Evolutionary conservation across 2,113 vertebrate genomes (phyloP).

Genomic region (Eptatretus burgeri): DNA sequence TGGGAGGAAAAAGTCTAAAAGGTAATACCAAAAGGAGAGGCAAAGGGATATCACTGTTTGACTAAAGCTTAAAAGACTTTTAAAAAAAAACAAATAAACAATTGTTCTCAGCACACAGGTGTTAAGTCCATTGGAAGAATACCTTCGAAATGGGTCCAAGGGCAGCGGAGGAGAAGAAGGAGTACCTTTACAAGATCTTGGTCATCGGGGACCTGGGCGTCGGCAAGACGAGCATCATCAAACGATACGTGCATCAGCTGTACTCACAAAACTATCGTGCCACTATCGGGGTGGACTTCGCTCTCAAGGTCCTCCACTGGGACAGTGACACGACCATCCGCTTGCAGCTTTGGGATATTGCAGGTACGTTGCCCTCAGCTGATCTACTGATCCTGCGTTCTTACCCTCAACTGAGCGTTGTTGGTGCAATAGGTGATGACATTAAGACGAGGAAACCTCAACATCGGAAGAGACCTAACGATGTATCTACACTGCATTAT

Average conservation of each 20-base stretch:
- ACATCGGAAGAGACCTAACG: too few relatives aligned
- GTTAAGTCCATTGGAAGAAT: not conserved
- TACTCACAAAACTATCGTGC: slow-evolving; percentile 1
- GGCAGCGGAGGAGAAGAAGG: slow-evolving; percentile 2
- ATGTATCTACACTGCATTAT: too few relatives aligned
- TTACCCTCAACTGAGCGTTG: too few relatives aligned
- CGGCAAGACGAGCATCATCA: slow-evolving; percentile 7
- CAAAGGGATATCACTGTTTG: too few relatives aligned
- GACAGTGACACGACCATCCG: not conserved
- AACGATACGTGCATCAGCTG: not conserved
- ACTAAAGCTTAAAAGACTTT: too few relatives aligned
- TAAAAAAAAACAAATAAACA: too few relatives aligned
- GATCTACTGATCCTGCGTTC: too few relatives aligned
- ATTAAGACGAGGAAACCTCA: too few relatives aligned
- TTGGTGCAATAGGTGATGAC: too few relatives aligned
- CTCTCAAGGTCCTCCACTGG: slow-evolving; percentile 4
- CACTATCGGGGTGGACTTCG: slow-evolving; percentile 4
- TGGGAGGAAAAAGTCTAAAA: too few relatives aligned
- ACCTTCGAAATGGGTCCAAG: not conserved
- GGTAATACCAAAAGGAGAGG: too few relatives aligned
- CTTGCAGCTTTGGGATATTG: slow-evolving; percentile 4
- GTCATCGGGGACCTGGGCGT: slow-evolving; percentile 4
- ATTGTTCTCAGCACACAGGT: too few relatives aligned
- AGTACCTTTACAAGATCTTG: slow-evolving; percentile 1
- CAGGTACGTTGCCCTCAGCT: not conserved